Percentiles rank a stretch among this genome's conserved stretches.
phyloP scores from a whole-genome alignment of 2,113 vertebrate genomes.

The Amia ocellicauda region DNA sequence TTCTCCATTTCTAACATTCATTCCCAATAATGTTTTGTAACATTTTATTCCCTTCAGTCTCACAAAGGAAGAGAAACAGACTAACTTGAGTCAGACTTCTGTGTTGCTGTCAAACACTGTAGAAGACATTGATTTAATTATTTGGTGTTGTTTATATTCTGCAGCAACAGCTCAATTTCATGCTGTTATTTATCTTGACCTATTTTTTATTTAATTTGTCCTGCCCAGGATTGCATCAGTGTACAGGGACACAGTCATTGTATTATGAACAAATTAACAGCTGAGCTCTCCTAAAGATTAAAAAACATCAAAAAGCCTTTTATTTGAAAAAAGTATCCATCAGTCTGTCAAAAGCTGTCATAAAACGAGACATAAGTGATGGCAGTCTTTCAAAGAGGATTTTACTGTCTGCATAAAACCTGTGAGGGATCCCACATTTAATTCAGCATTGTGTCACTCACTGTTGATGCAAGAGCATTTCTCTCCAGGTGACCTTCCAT shows the following conservation, averaged over 20 bases:
- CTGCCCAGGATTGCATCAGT: background rate
- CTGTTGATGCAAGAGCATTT: background rate
- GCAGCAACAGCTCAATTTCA: too few species aligned
- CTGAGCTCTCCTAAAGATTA: background rate
- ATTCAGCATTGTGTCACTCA: background rate
- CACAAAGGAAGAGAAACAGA: too few species aligned
- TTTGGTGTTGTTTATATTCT: too few species aligned
- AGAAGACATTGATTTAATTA: too few species aligned
- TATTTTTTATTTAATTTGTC: background rate
- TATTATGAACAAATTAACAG: conserved; percentile 3
- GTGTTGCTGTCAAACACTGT: background rate
- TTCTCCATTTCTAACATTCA: too few species aligned
- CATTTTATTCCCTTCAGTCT: too few species aligned
- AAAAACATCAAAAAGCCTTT: conserved; percentile 7
- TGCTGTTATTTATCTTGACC: background rate
- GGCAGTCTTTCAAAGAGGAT: background rate
- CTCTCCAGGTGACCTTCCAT: background rate
- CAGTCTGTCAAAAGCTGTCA: conserved; percentile 9
- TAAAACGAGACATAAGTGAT: conserved; percentile 4
- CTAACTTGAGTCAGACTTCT: too few species aligned
- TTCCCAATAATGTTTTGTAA: background rate
- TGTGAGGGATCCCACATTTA: background rate
- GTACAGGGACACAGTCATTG: background rate
- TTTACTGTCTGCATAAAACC: conserved; percentile 7
- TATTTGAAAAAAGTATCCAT: conserved; percentile 2